Conservation (phyloP, 2,888 invertebrate species). For the Agrochola litura region DNA sequence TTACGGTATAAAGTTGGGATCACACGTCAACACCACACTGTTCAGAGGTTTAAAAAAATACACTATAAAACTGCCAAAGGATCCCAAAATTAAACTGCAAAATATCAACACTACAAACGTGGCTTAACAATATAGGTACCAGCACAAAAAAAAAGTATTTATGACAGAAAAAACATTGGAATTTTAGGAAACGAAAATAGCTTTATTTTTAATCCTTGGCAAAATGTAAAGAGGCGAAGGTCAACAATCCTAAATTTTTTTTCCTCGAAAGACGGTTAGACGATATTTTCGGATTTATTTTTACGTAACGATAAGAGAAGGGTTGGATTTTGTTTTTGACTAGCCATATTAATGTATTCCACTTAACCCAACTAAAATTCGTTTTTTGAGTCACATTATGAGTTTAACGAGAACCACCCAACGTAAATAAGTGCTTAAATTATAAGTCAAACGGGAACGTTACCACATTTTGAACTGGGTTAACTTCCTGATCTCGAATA, state of each 20-base stretch:
- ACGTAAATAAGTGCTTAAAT: not conserved
- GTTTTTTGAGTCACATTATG: not conserved
- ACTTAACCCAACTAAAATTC: not conserved
- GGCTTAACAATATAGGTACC: not conserved
- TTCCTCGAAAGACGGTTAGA: not conserved
- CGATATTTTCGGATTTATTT: slow-evolving; percentile 15
- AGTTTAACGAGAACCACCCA: not conserved
- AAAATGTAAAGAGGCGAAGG: not conserved
- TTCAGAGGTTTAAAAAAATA: not conserved
- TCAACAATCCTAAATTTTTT: not conserved
- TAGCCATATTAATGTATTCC: not conserved
- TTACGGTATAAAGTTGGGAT: not conserved
- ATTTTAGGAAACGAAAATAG: no score
- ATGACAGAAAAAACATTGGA: no score
- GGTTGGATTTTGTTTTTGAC: not conserved
- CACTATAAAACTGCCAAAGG: not conserved
- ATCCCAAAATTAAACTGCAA: not conserved
- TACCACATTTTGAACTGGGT: not conserved
- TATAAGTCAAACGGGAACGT: not conserved
- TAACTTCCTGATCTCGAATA: not conserved
- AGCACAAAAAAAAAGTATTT: not conserved
- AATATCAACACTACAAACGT: not conserved
- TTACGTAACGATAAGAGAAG: not conserved
- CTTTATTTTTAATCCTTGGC: not conserved
- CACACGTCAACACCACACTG: not conserved